Evolutionary conservation across 2,888 invertebrate genomes (phyloP).

Genomic region (Xanthia togata): DNA sequence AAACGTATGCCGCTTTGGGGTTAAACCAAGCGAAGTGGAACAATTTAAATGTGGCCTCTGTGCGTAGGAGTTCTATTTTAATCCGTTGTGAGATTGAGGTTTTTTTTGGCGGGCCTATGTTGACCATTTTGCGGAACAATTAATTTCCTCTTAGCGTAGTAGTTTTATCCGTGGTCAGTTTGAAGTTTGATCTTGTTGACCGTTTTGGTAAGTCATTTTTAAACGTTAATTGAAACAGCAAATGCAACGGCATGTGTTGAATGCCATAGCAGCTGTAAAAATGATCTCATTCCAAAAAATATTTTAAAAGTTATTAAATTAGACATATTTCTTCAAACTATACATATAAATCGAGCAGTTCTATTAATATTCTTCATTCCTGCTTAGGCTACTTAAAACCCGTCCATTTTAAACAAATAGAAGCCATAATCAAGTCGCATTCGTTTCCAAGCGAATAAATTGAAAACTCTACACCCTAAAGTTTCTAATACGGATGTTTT

Average conservation of each 20-base stretch:
- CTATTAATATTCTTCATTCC: not conserved
- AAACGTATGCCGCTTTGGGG: slow-evolving; percentile 85
- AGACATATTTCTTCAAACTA: not conserved
- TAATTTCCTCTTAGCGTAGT: not conserved
- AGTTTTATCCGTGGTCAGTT: not conserved
- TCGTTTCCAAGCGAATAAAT: slow-evolving; percentile 60
- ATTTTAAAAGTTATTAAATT: not conserved
- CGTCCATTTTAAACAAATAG: slow-evolving; percentile 33
- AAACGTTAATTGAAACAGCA: not conserved
- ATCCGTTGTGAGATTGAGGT: slow-evolving; percentile 54
- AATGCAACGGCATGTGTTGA: not conserved
- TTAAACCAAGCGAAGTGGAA: slow-evolving; percentile 76
- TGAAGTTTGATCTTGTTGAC: not conserved
- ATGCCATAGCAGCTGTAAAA: not conserved
- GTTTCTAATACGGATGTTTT: slow-evolving; percentile 73
- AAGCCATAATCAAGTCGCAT: slow-evolving; percentile 53
- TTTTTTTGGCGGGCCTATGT: slow-evolving; percentile 21
- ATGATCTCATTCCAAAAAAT: not conserved
- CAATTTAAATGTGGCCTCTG: slow-evolving; percentile 68
- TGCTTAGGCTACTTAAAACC: not conserved
- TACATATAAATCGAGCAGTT: not conserved
- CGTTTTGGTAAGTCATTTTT: not conserved
- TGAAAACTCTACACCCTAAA: slow-evolving; percentile 59
- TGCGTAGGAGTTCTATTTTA: slow-evolving; percentile 67
- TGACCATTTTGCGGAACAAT: slow-evolving; percentile 24